These are phyloP conservation scores for Gorilla gorilla DNA, from an alignment of 2,113 vertebrate species.

Conservation along the genomic window DNA sequence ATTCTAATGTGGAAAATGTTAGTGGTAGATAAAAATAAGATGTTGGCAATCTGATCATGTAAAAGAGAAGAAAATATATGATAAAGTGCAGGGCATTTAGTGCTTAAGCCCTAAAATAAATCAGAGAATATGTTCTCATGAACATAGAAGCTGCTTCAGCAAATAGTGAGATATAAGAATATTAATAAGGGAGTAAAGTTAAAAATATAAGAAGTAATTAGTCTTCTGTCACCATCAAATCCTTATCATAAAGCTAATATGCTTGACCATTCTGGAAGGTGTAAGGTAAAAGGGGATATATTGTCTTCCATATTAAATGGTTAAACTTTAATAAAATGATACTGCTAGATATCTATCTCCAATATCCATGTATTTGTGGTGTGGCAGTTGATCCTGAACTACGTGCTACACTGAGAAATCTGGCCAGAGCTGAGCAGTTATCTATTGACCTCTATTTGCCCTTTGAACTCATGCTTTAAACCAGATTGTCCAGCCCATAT, in stretches of 20 bases:
- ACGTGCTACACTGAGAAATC: background rate
- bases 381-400: background rate
- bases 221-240: conserved; percentile 6
- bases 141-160: conserved; percentile 28
- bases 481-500: background rate
- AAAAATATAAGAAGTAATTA: conserved; percentile 11
- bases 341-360: conserved; percentile 74
- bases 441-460: conserved; percentile 5
- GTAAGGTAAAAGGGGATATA: background rate
- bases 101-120: conserved; percentile 36
- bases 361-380: conserved; percentile 72
- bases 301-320: background rate
- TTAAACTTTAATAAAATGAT: conserved; percentile 36
- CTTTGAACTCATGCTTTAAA: conserved; percentile 12
- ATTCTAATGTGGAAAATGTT: conserved; percentile 8
- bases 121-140: background rate
- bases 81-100: background rate
- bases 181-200: conserved; percentile 41
- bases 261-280: conserved; percentile 12
- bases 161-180: conserved; percentile 46
- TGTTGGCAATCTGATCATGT: background rate
- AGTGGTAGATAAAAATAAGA: conserved; percentile 31
- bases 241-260: conserved; percentile 32
- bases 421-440: background rate
- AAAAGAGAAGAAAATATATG: background rate